Evolutionary conservation across 2,113 vertebrate genomes (phyloP), one percentile per base, ranked within the genome.

Genomic region (Microcebus jonahi): DNA sequence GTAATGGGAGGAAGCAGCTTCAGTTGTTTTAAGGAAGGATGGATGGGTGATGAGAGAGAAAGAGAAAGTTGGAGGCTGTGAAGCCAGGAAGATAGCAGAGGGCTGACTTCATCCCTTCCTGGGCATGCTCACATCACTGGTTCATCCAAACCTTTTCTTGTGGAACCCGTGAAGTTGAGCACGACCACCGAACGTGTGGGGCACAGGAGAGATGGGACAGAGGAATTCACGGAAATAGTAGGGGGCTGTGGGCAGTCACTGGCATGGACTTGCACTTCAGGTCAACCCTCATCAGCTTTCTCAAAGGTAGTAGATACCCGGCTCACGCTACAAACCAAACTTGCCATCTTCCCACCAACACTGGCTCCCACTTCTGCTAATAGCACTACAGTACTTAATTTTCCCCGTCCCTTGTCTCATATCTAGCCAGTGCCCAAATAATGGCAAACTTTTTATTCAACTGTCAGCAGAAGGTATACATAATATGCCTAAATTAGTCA

Each of bases 351-450:
- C 10, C 14, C 18, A 29, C 65, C 34, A 27, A 34, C 5, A 4
- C 12, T 12, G 8, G 5, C 39, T 50, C 29, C 67, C 11, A 9
- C 0, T 48, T 50, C 85, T n/a, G 8, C 9, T 4, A 63, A 34
- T 4, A 36, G 0, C 21, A 9, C 14, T 34, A 7, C 5, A 31
- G 0, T 25, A 42, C 48, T 68, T 21, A 14, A 3, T 27, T 2
- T 27, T n/a, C 39, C 17, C 8, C n/a, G 50, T 71, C 27, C 48
- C 45, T 45, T 21, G 55, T 61, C 21, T 95, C n/a, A 11, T 31
- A 9, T n/a, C 10, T 34, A 94, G 29, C 48, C 18, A 25, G 23
- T 14, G 1, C 39, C 5, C 25, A 39, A 86, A 59, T 6, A 18
- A 29, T 73, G 67, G 67, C n/a, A 53, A 27, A 61, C 25, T 81